A percentile compares a stretch with the other conserved stretches of the same genome.
These are phyloP conservation scores for Salvelinus fontinalis DNA, from an alignment of 2,113 vertebrate species.

Conservation along the genomic window DNA sequence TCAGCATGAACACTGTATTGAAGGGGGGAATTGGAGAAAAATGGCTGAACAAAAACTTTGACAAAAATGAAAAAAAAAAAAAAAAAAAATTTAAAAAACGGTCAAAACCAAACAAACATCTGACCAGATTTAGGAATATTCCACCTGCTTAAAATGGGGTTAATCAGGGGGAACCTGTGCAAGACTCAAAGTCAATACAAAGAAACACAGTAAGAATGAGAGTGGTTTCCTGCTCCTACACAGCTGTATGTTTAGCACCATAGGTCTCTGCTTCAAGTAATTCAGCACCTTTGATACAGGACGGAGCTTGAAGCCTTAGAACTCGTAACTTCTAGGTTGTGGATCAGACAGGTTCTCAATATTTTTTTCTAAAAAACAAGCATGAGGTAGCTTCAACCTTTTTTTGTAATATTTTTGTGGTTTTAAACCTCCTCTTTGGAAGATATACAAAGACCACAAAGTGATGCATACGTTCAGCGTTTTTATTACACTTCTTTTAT, in stretches of 20 bases:
- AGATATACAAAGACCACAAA: slow-evolving; percentile 99
- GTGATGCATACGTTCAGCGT: slow-evolving; percentile 97
- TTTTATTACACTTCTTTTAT: slow-evolving; percentile 95
- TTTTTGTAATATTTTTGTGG: slow-evolving; percentile 78
- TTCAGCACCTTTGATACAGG: slow-evolving; percentile 87
- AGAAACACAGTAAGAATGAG: slow-evolving; percentile 77
- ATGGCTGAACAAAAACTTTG: slow-evolving; percentile 64
- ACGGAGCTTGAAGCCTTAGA: slow-evolving; percentile 78
- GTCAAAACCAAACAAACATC: slow-evolving; percentile 65
- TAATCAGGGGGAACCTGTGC: slow-evolving; percentile 73
- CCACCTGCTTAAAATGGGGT: slow-evolving; percentile 85
- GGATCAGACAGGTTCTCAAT: slow-evolving; percentile 75
- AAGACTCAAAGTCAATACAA: slow-evolving; percentile 81
- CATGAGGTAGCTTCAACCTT: slow-evolving; percentile 99
- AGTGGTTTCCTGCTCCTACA: slow-evolving; percentile 79
- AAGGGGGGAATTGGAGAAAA: slow-evolving; percentile 56
- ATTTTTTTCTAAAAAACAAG: slow-evolving; percentile 78
- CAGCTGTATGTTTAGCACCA: slow-evolving; percentile 89
- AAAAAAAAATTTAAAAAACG: slow-evolving; percentile 30
- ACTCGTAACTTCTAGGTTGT: slow-evolving; percentile 76
- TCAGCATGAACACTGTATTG: slow-evolving; percentile 75
- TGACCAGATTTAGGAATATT: slow-evolving; percentile 68
- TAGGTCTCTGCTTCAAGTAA: slow-evolving; percentile 87
- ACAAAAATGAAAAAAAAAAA: slow-evolving; percentile 43
- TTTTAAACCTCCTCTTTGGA: slow-evolving; percentile 98